These are phyloP conservation scores for Pluvialis apricaria DNA, from an alignment of 2,113 vertebrate genomes.

Conservation along the genomic window DNA sequence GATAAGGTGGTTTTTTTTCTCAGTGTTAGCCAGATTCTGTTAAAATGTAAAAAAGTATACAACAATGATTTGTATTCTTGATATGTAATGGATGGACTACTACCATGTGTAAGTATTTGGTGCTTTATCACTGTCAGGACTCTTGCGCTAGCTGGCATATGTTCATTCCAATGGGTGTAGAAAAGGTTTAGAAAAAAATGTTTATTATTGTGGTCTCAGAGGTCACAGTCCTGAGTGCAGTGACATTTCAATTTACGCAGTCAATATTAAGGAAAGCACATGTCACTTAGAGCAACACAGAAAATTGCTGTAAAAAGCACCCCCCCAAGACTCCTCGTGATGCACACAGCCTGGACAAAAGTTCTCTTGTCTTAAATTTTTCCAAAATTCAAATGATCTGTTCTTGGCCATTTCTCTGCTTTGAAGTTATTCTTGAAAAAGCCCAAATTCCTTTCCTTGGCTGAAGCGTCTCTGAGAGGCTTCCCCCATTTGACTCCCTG, in stretches of 20 bases:
- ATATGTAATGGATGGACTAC: conserved; percentile 21
- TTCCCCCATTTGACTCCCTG: not conserved
- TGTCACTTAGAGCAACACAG: not conserved
- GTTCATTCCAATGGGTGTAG: conserved; percentile 2
- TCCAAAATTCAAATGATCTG: not conserved
- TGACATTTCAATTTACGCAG: not conserved
- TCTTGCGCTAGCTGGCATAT: not conserved
- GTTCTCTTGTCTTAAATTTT: not conserved
- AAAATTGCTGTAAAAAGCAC: not conserved
- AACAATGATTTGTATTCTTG: conserved; percentile 44
- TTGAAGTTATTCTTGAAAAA: conserved; percentile 19
- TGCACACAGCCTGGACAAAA: not conserved
- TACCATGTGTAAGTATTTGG: not conserved
- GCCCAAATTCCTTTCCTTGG: not conserved
- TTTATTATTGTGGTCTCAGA: not conserved
- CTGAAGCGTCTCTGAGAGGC: not conserved
- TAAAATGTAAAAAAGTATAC: not conserved
- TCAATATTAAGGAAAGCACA: not conserved
- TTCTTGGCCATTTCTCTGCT: not conserved
- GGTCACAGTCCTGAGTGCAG: not conserved
- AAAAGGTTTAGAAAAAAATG: conserved; percentile 4
- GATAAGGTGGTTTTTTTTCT: not conserved
- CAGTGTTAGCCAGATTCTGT: not conserved
- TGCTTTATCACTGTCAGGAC: conserved; percentile 26
- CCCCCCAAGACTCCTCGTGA: not conserved